Evolutionary conservation across 2,113 vertebrate genomes (phyloP), one percentile per base, ranked within the genome.

Genomic region (Cranoglanis bouderius): DNA sequence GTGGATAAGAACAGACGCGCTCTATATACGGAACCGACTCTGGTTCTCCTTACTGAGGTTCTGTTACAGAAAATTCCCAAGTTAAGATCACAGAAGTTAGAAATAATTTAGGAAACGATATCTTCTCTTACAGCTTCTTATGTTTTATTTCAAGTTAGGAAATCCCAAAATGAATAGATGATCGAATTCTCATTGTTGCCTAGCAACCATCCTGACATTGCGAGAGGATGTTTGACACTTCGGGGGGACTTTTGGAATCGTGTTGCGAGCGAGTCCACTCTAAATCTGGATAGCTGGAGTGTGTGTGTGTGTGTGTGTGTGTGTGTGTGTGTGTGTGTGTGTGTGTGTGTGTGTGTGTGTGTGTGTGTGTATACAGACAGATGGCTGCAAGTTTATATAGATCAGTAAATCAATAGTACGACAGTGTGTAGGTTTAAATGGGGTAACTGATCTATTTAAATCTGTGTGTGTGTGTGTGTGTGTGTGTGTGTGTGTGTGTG

Each of bases 401-500:
- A 70, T 70, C 5, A 70, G 65, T 65, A 65, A 70, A 35, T 70
- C n/a, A 35, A 18, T 70, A 32, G 65, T 35, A 67, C 65, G n/a
- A 18, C 5, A 16, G 65, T 65, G 61, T 67, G 63, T 65, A 5
- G 2, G 65, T 32, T 35, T 35, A 81, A 51, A 46, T 46, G 46
- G 46, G 40, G 4, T 14, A 80, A n/a, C 24, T 80, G 19, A 40
- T 77, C 0, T 49, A 77, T 77, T 46, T 49, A 46, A 12, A 75
- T 75, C 2, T 32, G 70, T 74, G 29, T 74, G 1, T 3, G 32
- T 38, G 26, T 38, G n/a, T 75, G 75, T 83, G 55, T 84, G 82
- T 84, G 59, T 84, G 38, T 84, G 57, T 85, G 84, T 53, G 63
- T 85, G 63, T 72, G 63, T 72, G 49, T 70, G 35, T 16, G 63